Evolutionary conservation across 2,113 vertebrate genomes (phyloP).

Genomic region (Petromus typicus): DNA sequence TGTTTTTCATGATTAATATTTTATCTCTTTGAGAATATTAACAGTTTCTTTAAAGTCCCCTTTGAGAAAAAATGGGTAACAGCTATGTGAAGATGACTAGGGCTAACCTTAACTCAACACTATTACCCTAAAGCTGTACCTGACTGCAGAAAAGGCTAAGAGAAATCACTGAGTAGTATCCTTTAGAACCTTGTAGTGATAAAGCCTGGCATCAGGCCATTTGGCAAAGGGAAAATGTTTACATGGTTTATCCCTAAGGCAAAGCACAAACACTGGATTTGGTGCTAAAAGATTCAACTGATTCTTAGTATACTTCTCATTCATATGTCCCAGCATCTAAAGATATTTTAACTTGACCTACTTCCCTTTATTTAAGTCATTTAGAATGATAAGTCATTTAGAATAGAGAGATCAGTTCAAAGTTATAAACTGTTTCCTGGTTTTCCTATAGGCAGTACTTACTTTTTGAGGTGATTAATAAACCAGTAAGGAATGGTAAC

Average conservation of each 20-base stretch:
- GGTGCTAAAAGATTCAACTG: neutral
- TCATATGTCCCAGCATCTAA: neutral
- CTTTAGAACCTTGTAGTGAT: neutral
- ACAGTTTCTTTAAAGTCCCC: constrained; percentile 3
- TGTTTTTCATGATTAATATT: constrained; percentile 4
- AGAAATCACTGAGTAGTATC: neutral
- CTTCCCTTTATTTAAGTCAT: neutral
- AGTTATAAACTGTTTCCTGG: neutral
- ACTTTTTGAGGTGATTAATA: neutral
- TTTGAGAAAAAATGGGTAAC: constrained; percentile 1
- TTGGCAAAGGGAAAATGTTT: neutral
- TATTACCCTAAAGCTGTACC: neutral
- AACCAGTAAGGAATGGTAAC: neutral
- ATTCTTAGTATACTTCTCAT: neutral
- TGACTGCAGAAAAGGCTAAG: neutral
- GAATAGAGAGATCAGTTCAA: neutral
- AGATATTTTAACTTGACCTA: neutral
- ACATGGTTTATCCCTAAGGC: neutral
- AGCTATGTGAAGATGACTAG: neutral
- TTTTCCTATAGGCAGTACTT: neutral
- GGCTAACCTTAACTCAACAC: neutral
- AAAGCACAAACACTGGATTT: neutral
- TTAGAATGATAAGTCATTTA: neutral
- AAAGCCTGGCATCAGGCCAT: neutral
- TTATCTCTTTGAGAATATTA: neutral